Conservation (phyloP, 2,888 invertebrate genomes). For the Eristalinus sepulchralis region DNA sequence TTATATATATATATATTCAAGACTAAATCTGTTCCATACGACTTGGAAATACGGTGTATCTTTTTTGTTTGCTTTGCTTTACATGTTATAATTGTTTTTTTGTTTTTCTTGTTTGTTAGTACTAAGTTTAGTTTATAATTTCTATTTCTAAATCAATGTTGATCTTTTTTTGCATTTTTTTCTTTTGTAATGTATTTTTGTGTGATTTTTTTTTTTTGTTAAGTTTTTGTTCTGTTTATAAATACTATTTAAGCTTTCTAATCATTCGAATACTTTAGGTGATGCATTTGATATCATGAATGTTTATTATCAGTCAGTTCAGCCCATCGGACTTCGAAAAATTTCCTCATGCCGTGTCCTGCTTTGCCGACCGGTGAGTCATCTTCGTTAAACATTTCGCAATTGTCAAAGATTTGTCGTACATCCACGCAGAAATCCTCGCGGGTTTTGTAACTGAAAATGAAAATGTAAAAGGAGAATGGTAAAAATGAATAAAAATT, state of each 20-base stretch:
- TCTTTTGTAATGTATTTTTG: neutral
- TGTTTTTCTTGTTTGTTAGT: slow-evolving; percentile 42
- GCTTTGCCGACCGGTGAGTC: slow-evolving; percentile 98
- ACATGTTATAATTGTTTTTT: slow-evolving; percentile 60
- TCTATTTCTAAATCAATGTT: slow-evolving; percentile 53
- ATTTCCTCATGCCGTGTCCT: slow-evolving; percentile 95
- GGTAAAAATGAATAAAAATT: too few relatives aligned
- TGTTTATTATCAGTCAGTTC: slow-evolving; percentile 83
- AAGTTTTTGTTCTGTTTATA: slow-evolving; percentile 53
- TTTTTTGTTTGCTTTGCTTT: slow-evolving; percentile 66
- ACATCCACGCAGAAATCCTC: slow-evolving; percentile 97
- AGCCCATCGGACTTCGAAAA: slow-evolving; percentile 95
- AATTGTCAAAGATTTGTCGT: slow-evolving; percentile 97
- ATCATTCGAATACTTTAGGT: slow-evolving; percentile 74
- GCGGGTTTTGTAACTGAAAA: slow-evolving; percentile 92
- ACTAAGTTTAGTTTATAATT: slow-evolving; percentile 60
- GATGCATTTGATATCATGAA: slow-evolving; percentile 80
- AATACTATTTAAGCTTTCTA: slow-evolving; percentile 72
- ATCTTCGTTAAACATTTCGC: slow-evolving; percentile 98
- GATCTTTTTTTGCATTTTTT: slow-evolving; percentile 1
- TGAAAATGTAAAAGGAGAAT: neutral
- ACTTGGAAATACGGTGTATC: slow-evolving; percentile 59
- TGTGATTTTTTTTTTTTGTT: slow-evolving; percentile 34
- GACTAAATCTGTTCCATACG: slow-evolving; percentile 68
- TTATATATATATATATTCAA: slow-evolving; percentile 38